phyloP scores from a whole-genome alignment of 2,797 vertebrate species.

The Muscicapa striata region DNA sequence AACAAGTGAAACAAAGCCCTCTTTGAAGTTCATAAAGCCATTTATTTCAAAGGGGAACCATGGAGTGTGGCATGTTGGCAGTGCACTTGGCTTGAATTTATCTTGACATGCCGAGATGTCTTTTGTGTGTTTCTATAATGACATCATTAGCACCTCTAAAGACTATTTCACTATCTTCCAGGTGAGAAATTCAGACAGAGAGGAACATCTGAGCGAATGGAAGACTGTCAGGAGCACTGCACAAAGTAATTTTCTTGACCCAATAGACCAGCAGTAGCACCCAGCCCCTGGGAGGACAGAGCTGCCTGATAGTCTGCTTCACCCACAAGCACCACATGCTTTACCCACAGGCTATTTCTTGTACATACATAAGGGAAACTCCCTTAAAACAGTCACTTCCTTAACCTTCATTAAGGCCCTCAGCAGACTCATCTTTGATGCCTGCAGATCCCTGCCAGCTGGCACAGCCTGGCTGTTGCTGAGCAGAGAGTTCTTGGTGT shows the following conservation, averaged over 20 bases:
- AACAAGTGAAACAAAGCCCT: conserved; percentile 43
- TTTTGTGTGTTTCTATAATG: conserved; percentile 29
- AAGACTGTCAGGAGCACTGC: neutral
- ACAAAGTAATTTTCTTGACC: neutral
- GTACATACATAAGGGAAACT: conserved; percentile 56
- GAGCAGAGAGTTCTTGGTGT: conserved; percentile 53
- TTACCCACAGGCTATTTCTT: conserved; percentile 33
- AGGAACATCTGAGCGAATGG: neutral
- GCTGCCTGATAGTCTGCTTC: conserved; percentile 2
- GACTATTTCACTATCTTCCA: neutral
- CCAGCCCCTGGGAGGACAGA: neutral
- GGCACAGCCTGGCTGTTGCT: conserved; percentile 35
- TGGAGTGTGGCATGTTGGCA: conserved; percentile 38
- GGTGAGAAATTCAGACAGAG: neutral
- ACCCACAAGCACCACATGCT: conserved; percentile 5
- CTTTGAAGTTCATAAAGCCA: conserved; percentile 55
- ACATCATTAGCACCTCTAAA: conserved; percentile 23
- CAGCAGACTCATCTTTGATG: conserved; percentile 45
- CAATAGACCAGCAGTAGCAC: neutral
- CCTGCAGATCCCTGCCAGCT: conserved; percentile 49
- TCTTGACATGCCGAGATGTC: conserved; percentile 19
- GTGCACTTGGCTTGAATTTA: conserved; percentile 39
- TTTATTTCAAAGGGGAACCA: conserved; percentile 55
- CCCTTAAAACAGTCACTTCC: conserved; percentile 55
- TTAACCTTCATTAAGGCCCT: conserved; percentile 26